Conservation (phyloP, 1,140 invertebrate genomes). For the Cephus cinctus region DNA sequence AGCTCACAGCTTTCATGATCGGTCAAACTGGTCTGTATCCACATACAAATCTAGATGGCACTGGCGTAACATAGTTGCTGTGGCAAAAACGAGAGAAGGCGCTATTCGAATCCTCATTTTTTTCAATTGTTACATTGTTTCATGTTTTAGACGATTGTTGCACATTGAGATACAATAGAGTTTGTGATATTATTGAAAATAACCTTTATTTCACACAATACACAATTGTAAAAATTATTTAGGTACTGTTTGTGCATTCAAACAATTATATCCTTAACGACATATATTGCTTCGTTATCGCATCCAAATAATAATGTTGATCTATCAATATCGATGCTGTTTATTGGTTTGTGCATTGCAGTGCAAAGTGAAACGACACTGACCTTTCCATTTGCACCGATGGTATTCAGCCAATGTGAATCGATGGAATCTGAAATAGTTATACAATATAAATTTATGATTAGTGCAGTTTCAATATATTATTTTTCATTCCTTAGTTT, state of each 20-base stretch:
- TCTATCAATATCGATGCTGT: conserved; percentile 74
- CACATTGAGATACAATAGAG: too few relatives aligned
- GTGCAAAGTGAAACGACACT: conserved; percentile 72
- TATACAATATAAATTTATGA: conserved; percentile 3
- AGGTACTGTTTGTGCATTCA: conserved; percentile 13
- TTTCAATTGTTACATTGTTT: too few relatives aligned
- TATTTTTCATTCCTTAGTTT: conserved; percentile 10
- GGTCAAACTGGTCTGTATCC: neutral
- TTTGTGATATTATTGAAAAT: too few relatives aligned
- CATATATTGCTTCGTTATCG: conserved; percentile 81
- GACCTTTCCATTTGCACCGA: conserved; percentile 67
- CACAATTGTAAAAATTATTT: neutral
- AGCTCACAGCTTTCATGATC: neutral
- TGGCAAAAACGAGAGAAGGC: too few relatives aligned
- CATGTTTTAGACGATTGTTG: too few relatives aligned
- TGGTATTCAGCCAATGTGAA: conserved; percentile 64
- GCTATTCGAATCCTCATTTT: too few relatives aligned
- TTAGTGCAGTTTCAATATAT: too few relatives aligned
- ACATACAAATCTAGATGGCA: too few relatives aligned
- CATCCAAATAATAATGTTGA: conserved; percentile 74
- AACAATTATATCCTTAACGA: conserved; percentile 63
- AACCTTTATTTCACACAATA: neutral
- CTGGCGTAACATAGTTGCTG: too few relatives aligned
- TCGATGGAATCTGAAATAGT: conserved; percentile 50
- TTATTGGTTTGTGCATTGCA: conserved; percentile 71